Evolutionary conservation across 2,888 invertebrate genomes (phyloP), one percentile per base, ranked within the genome.

Genomic region (Chironomus riparius): DNA sequence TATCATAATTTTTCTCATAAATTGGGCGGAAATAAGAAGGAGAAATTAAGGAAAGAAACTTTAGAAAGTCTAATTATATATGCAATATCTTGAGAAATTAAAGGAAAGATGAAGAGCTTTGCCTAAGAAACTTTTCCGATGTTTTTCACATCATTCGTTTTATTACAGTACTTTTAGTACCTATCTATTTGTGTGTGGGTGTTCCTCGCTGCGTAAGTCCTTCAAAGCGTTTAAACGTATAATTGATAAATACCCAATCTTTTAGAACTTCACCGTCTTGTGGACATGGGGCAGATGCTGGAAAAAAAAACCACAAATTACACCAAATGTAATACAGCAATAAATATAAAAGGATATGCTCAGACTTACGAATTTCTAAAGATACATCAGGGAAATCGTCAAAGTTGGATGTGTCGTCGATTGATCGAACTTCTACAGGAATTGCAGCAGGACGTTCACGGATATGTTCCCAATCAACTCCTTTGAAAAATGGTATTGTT

Each of bases 231-330:
- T 98, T 98, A 88, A 98, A 99, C 78, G 99, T 99, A 86, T 99
- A 99, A 87, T 99, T 99, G 83, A 99, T 97, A 86, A 99, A 99
- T 80, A 99, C 98, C 96, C 98, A 98, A 88, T 98, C 98, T 87
- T 98, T 98, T 85, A 94, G 93, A 81, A 92, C 92, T 85, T 95
- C 95, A 78, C 95, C 94, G 82, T 95, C 95, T 85, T 94, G 94
- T 15, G 74, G 74, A 21, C 74, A 62, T 10, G 95, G 94, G 78
- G 95, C 94, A 78, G 95, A 90, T 81, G 94, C 93, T 92, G 86
- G 38, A 87, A 38, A 5, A 5, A 28, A 86, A 77, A 78, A n/a
- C n/a, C n/a, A 78, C 78, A 6, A 24, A 28, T 61, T 4, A 10
- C 7, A 38, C 10, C 10, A 2, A 38, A 10, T 38, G 38, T 38